Percentiles rank a stretch among this genome's conserved stretches.
phyloP scores from a whole-genome alignment of 1,140 invertebrate genomes.

The Drosophila nannoptera region DNA sequence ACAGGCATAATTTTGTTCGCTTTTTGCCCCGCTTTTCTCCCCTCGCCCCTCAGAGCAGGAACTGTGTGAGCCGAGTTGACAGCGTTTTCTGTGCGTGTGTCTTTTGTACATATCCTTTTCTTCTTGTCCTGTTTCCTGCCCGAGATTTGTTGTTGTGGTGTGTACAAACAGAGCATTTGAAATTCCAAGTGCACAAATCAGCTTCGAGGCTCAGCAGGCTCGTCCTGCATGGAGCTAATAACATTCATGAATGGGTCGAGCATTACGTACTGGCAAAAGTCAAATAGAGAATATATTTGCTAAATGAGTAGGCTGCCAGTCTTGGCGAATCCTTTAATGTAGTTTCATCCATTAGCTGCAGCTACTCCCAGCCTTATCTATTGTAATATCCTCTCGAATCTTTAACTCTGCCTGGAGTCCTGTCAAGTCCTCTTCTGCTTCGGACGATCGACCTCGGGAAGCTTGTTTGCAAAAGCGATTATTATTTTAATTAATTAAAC shows the following conservation, averaged over 20 bases:
- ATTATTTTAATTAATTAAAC: slow-evolving; percentile 7
- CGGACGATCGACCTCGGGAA: too few relatives aligned
- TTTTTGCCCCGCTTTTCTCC: slow-evolving; percentile 28
- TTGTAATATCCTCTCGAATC: too few relatives aligned
- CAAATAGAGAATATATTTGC: too few relatives aligned
- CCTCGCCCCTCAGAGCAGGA: slow-evolving; percentile 3
- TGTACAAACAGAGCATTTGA: slow-evolving; percentile 9
- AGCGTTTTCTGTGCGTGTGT: slow-evolving; percentile 29
- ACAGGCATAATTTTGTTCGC: slow-evolving; percentile 45
- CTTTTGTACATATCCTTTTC: slow-evolving; percentile 8
- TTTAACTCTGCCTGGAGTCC: too few relatives aligned
- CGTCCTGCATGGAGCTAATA: slow-evolving; percentile 10
- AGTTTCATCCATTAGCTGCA: too few relatives aligned
- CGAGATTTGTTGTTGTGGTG: slow-evolving; percentile 20
- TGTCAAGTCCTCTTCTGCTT: too few relatives aligned
- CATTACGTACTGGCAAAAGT: too few relatives aligned
- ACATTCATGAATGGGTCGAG: not conserved
- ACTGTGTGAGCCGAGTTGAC: slow-evolving; percentile 33
- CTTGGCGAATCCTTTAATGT: too few relatives aligned
- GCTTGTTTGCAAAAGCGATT: too few relatives aligned
- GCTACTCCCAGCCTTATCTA: too few relatives aligned
- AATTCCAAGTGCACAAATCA: slow-evolving; percentile 30
- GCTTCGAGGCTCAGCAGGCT: slow-evolving; percentile 22
- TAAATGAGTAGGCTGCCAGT: too few relatives aligned
- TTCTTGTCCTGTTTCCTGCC: slow-evolving; percentile 20